Evolutionary conservation across 2,888 invertebrate species (phyloP).

Genomic region (Chrysolina oricalcia): DNA sequence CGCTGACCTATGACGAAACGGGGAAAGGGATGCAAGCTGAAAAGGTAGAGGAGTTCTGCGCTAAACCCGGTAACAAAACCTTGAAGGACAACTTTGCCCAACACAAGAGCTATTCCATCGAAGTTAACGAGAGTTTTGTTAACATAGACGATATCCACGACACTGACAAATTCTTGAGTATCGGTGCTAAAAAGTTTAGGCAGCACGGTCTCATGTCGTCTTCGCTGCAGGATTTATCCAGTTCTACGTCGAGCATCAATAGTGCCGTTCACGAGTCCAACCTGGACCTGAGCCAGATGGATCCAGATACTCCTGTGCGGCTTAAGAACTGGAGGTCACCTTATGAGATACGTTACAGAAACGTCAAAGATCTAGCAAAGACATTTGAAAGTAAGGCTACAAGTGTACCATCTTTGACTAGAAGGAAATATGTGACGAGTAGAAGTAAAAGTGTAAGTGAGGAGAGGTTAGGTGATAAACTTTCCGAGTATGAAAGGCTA

Average conservation of each 20-base stretch:
- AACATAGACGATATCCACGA: slow-evolving; percentile 62
- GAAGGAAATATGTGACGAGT: slow-evolving; percentile 54
- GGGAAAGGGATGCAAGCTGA: slow-evolving; percentile 64
- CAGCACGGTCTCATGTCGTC: slow-evolving; percentile 63
- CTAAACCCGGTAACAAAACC: slow-evolving; percentile 55
- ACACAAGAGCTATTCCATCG: slow-evolving; percentile 68
- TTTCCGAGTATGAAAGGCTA: slow-evolving; percentile 69
- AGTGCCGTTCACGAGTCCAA: slow-evolving; percentile 69
- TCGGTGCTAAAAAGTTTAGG: slow-evolving; percentile 61
- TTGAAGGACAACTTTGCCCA: slow-evolving; percentile 64
- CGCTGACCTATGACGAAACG: slow-evolving; percentile 69
- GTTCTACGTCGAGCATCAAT: slow-evolving; percentile 70
- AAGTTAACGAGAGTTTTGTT: slow-evolving; percentile 62
- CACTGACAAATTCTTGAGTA: slow-evolving; percentile 65
- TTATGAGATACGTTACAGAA: slow-evolving; percentile 79
- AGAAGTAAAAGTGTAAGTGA: slow-evolving; percentile 66
- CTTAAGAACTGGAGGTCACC: slow-evolving; percentile 81
- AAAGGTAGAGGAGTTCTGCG: slow-evolving; percentile 57
- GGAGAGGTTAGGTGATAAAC: slow-evolving; percentile 64
- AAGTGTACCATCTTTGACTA: slow-evolving; percentile 66
- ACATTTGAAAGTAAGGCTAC: slow-evolving; percentile 76
- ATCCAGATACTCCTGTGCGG: slow-evolving; percentile 63
- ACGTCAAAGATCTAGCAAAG: slow-evolving; percentile 77
- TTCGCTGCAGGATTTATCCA: slow-evolving; percentile 69
- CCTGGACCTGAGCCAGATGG: slow-evolving; percentile 68